A percentile compares a stretch with the other conserved stretches of the same genome.
Conservation (phyloP, 2,113 vertebrate species). For the Meleagris gallopavo region DNA sequence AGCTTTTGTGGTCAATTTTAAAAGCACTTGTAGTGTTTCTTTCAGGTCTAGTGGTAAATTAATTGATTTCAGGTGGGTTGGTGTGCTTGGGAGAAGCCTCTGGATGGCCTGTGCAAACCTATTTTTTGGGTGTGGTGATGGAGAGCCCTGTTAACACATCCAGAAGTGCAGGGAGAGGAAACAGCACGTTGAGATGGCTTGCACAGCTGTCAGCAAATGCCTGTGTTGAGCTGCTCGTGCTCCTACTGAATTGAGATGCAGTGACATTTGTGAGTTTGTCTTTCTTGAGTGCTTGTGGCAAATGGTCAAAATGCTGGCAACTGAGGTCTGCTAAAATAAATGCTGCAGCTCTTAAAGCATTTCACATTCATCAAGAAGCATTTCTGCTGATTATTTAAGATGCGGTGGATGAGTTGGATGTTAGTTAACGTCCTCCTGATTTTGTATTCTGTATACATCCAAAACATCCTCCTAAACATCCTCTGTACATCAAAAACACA, state of each 20-base stretch:
- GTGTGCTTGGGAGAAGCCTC: neutral
- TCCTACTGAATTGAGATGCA: neutral
- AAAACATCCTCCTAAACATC: slow-evolving; percentile 21
- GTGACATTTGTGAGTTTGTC: neutral
- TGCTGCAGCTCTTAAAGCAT: neutral
- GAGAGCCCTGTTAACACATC: rapidly evolving
- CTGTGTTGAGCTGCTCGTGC: neutral
- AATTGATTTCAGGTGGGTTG: neutral
- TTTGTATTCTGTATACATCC: neutral
- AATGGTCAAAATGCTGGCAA: neutral
- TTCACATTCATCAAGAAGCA: neutral
- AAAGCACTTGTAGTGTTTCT: neutral
- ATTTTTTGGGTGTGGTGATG: too few relatives aligned
- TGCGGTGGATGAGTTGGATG: neutral
- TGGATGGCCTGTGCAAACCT: neutral
- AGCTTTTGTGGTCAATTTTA: neutral
- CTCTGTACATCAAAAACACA: neutral
- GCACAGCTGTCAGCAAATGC: neutral
- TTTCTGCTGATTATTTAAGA: neutral
- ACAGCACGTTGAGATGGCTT: neutral
- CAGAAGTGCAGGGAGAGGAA: neutral
- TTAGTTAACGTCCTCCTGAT: neutral
- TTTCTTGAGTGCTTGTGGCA: neutral
- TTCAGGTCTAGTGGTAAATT: neutral
- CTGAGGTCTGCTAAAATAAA: neutral